These are phyloP conservation scores for Timema podura DNA, from an alignment of 2,888 invertebrate species.

Conservation along the genomic window DNA sequence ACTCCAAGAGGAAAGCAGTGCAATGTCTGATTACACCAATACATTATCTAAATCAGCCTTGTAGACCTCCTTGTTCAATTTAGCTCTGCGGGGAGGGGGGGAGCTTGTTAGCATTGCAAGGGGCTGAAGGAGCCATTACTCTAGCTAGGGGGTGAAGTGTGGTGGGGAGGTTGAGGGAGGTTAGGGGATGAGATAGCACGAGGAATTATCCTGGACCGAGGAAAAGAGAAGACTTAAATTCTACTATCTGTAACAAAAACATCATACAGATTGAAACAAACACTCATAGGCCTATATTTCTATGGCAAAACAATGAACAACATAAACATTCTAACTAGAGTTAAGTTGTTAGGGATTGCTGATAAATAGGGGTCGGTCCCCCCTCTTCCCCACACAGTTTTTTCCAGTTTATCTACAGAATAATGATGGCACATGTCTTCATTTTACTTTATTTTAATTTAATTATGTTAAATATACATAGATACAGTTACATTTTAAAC, in stretches of 20 bases:
- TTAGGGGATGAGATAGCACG: not conserved
- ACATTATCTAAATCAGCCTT: slow-evolving; percentile 30
- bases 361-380: too few species aligned
- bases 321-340: too few species aligned
- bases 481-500: too few species aligned
- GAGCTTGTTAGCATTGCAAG: slow-evolving; percentile 13
- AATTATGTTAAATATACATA: too few species aligned
- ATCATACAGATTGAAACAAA: not conserved
- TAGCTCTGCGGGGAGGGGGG: slow-evolving; percentile 16
- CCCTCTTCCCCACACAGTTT: too few species aligned
- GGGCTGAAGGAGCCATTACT: slow-evolving; percentile 16
- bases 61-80: slow-evolving; percentile 26
- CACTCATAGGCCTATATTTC: too few species aligned
- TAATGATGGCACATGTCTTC: too few species aligned
- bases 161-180: not conserved
- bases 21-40: slow-evolving; percentile 28
- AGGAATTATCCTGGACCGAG: slow-evolving; percentile 3
- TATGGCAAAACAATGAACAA: too few species aligned
- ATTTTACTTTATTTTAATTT: too few species aligned
- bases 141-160: slow-evolving; percentile 8
- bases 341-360: too few species aligned
- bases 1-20: not conserved
- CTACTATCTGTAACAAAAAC: not conserved
- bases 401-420: too few species aligned
- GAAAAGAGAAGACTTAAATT: not conserved